Evolutionary conservation across 2,797 vertebrate genomes (phyloP).

Genomic region (Alca torda): DNA sequence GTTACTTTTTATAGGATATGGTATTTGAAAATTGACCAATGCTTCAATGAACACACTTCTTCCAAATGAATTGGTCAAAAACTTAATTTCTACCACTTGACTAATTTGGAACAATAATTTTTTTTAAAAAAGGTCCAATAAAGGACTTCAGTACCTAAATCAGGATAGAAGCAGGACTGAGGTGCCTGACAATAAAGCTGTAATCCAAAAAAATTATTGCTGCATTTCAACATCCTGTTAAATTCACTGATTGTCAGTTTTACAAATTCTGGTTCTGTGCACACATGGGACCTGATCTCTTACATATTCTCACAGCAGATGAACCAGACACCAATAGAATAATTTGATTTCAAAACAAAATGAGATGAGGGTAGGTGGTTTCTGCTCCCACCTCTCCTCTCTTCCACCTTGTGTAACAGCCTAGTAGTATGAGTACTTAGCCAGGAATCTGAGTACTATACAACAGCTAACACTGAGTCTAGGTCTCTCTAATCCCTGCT

Average conservation of each 20-base stretch:
- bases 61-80: not conserved
- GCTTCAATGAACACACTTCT: not conserved
- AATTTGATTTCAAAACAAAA: not conserved
- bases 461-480: not conserved
- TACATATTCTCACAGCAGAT: not conserved
- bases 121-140: not conserved
- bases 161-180: not conserved
- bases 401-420: not conserved
- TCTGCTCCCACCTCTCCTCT: not conserved
- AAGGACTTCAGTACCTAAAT: not conserved
- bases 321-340: not conserved
- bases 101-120: not conserved
- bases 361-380: not conserved
- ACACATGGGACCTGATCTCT: not conserved
- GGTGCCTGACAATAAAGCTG: not conserved
- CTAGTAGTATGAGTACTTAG: not conserved
- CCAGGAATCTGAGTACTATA: not conserved
- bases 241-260: not conserved
- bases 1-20: not conserved
- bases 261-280: not conserved
- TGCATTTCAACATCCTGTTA: not conserved
- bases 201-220: not conserved
- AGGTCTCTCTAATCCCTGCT: conserved; percentile 3
- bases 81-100: not conserved
- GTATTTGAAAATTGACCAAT: not conserved